Evolutionary conservation across 2,797 vertebrate genomes (phyloP).

Genomic region (Enteromius fasciolatus): DNA sequence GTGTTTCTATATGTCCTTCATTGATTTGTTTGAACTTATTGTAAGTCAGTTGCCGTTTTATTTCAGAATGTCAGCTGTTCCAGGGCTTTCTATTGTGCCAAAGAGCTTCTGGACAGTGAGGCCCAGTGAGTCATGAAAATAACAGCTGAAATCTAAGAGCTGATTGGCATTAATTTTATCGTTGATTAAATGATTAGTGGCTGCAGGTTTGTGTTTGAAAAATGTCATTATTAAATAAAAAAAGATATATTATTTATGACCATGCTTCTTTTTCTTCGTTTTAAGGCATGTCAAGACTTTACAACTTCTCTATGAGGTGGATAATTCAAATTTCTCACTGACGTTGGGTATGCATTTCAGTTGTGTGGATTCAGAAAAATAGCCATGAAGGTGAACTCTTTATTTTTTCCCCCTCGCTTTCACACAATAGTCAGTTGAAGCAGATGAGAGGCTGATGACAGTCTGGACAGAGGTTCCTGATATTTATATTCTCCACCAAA

Average conservation of each 20-base stretch:
- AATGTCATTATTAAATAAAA: neutral
- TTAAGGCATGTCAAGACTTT: conserved; percentile 90
- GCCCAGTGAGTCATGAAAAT: conserved; percentile 83
- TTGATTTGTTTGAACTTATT: conserved; percentile 8
- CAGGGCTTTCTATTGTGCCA: conserved; percentile 87
- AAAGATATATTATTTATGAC: neutral
- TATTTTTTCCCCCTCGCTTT: neutral
- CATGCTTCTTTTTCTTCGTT: conserved; percentile 59
- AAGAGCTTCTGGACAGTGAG: conserved; percentile 91
- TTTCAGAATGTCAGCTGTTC: conserved; percentile 87
- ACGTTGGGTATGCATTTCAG: neutral
- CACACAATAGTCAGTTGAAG: conserved; percentile 66
- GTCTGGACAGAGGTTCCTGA: conserved; percentile 88
- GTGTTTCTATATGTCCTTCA: neutral
- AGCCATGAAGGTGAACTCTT: neutral
- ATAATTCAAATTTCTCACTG: conserved; percentile 58
- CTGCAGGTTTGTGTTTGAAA: neutral
- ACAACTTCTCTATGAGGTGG: conserved; percentile 84
- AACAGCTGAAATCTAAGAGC: neutral
- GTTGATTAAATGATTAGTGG: neutral
- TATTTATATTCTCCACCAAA: conserved; percentile 85
- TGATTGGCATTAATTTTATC: neutral
- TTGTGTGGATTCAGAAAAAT: neutral
- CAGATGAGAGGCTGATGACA: conserved; percentile 81
- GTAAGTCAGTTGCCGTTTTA: conserved; percentile 27